These are phyloP conservation scores for Donacobius atricapilla DNA, from an alignment of 2,113 vertebrate genomes.

Conservation along the genomic window DNA sequence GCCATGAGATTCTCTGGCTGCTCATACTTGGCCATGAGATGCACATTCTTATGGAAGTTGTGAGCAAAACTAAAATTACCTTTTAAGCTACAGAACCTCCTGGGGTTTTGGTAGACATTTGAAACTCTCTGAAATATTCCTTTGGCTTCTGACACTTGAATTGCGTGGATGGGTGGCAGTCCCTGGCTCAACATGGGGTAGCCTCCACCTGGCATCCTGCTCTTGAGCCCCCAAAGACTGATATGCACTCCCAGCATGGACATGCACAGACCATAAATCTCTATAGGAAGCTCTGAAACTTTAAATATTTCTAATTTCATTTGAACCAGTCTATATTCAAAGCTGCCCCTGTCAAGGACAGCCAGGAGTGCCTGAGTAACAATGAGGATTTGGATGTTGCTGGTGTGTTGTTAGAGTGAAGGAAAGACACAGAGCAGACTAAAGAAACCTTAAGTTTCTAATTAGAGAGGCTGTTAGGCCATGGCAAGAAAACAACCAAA, in stretches of 20 bases:
- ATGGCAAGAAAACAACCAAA: neutral
- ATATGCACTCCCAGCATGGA: neutral
- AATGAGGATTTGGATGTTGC: neutral
- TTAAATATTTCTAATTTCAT: neutral
- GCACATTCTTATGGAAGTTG: neutral
- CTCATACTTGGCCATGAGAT: neutral
- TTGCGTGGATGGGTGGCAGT: neutral
- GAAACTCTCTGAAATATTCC: neutral
- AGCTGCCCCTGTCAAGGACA: neutral
- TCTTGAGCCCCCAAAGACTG: neutral
- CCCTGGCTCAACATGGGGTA: neutral
- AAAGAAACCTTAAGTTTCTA: constrained; percentile 1
- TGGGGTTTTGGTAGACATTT: neutral
- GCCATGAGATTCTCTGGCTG: neutral
- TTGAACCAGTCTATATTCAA: neutral
- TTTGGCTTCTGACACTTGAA: neutral
- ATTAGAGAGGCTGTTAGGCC: neutral
- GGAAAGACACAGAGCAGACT: neutral
- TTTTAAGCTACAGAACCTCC: neutral
- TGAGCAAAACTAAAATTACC: neutral
- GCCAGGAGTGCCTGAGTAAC: neutral
- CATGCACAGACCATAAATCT: neutral
- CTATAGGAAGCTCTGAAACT: neutral
- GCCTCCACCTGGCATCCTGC: neutral
- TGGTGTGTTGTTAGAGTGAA: neutral